phyloP scores from a whole-genome alignment of 2,113 vertebrate species.

The Serranochromis macrocephalus region DNA sequence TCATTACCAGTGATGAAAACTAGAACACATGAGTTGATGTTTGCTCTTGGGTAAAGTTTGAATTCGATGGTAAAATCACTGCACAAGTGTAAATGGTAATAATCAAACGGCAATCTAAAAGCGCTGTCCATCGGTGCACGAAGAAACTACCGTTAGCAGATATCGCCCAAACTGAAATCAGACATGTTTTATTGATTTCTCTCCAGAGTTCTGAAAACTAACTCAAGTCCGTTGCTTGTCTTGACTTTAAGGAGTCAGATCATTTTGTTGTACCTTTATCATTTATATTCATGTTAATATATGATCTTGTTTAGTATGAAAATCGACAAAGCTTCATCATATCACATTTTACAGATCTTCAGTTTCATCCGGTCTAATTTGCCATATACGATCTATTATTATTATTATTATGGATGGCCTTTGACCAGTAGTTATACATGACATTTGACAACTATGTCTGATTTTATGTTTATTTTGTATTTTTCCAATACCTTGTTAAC shows the following conservation, averaged over 20 bases:
- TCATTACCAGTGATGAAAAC: neutral
- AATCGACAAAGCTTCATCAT: neutral
- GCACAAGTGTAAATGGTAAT: neutral
- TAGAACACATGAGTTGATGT: neutral
- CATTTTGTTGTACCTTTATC: neutral
- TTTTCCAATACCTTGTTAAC: neutral
- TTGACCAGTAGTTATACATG: neutral
- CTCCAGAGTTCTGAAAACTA: neutral
- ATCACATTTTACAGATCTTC: neutral
- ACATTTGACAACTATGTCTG: neutral
- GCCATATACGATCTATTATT: neutral
- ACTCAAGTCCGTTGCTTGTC: neutral
- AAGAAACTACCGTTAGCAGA: neutral
- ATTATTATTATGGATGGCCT: neutral
- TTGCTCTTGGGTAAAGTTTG: neutral
- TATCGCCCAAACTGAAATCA: neutral
- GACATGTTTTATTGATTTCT: neutral
- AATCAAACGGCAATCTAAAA: neutral
- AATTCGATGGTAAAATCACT: neutral
- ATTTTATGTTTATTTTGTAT: neutral
- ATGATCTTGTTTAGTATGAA: neutral
- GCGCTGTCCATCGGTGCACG: neutral
- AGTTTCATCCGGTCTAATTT: neutral
- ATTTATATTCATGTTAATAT: neutral
- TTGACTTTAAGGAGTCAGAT: neutral